Percentiles rank a stretch among this genome's conserved stretches.
Conservation (phyloP, 2,888 invertebrate genomes). For the Heliconius ethilla region DNA sequence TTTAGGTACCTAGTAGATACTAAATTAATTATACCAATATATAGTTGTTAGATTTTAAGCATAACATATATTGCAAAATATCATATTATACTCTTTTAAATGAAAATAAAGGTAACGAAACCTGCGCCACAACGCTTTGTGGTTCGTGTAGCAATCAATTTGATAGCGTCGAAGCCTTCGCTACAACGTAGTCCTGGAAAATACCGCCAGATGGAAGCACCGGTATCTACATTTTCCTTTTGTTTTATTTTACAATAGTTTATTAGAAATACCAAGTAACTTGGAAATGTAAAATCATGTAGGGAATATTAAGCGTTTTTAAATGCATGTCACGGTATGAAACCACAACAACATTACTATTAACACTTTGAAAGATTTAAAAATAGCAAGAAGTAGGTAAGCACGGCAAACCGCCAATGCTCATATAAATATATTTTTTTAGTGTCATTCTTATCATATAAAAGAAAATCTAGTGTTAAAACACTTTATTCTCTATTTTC, state of each 20-base stretch:
- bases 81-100: background rate
- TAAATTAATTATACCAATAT: background rate
- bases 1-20: no score
- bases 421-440: background rate
- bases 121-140: slow-evolving; percentile 34
- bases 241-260: background rate
- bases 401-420: background rate
- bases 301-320: background rate
- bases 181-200: slow-evolving; percentile 56
- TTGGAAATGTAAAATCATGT: background rate
- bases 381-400: background rate
- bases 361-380: background rate
- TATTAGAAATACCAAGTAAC: background rate
- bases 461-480: no score
- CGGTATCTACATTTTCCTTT: slow-evolving; percentile 20
- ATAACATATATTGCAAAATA: no score
- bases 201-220: slow-evolving; percentile 60
- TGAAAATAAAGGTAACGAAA: slow-evolving; percentile 8
- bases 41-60: no score
- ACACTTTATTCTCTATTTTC: no score
- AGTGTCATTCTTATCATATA: no score
- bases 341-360: background rate
- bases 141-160: slow-evolving; percentile 59
- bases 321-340: background rate
- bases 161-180: slow-evolving; percentile 69